Conservation (phyloP, 2,888 invertebrate genomes). For the Spodoptera littoralis region DNA sequence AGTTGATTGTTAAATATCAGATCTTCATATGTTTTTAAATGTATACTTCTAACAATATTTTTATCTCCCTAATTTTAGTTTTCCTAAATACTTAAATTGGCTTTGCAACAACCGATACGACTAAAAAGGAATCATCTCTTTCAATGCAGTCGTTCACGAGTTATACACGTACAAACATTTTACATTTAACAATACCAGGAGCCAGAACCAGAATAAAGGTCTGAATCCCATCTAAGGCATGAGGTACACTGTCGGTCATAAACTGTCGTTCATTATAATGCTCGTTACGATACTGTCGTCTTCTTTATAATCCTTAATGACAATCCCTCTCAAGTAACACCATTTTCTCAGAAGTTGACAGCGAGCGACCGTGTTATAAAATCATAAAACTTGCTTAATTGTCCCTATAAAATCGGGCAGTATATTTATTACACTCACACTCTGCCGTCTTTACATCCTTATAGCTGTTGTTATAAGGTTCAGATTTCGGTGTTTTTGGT, state of each 20-base stretch:
- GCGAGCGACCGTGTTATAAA: slow-evolving; percentile 75
- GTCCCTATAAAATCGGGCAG: slow-evolving; percentile 76
- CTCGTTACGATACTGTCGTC: slow-evolving; percentile 85
- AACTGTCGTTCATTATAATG: slow-evolving; percentile 74
- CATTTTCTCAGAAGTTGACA: slow-evolving; percentile 86
- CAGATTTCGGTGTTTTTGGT: slow-evolving; percentile 17
- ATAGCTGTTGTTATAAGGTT: slow-evolving; percentile 10
- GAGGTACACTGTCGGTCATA: slow-evolving; percentile 61
- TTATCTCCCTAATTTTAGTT: too few species aligned
- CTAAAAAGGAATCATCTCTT: too few species aligned
- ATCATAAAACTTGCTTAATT: slow-evolving; percentile 83
- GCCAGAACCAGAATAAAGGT: slow-evolving; percentile 60
- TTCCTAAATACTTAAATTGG: too few species aligned
- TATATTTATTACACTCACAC: slow-evolving; percentile 60
- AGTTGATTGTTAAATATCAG: too few species aligned
- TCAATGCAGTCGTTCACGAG: too few species aligned
- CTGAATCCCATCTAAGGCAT: slow-evolving; percentile 43
- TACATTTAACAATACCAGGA: slow-evolving; percentile 51
- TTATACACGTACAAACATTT: too few species aligned
- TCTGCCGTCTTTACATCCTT: slow-evolving; percentile 16
- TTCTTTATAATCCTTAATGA: slow-evolving; percentile 84
- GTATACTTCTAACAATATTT: too few species aligned
- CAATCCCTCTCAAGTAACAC: slow-evolving; percentile 62
- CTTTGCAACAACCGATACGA: too few species aligned
- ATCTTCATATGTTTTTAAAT: too few species aligned